Base-by-base conservation (phyloP, 2,113 vertebrate species). In the Coregonus clupeaformis region DNA sequence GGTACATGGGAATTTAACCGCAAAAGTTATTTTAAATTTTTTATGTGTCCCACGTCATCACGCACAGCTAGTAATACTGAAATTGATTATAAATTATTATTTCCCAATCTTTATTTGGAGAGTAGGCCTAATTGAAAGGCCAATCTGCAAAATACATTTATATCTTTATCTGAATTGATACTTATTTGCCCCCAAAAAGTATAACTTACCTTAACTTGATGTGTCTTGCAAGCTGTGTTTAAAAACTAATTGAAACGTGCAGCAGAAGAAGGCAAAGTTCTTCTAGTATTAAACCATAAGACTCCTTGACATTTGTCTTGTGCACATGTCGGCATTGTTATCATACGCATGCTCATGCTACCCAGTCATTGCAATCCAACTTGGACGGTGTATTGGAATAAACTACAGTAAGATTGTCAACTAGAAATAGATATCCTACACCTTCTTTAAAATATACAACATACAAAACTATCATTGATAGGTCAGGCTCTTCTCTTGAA, bases 241-340 rank as follows among this genome's bases (percentile, higher is more conserved):
- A 32, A 67, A 67, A n/a, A 67, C 30, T 82, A 73, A 82, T 45
- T 62, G 81, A 77, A 30, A 14, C 1, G 71, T 2, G 70, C 78
- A 81, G 77, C 80, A 70, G 76, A 42, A 68, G 68, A 77, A 73
- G 77, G 76, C 60, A 76, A 22, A 13, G 64, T 80, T 77, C 68
- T 81, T 77, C 68, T 73, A 85, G 79, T 87, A 75, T 68, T 57
- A 81, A 36, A 76, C 4, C 47, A 81, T 82, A 32, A n/a, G 25
- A 71, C 24, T 22, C 47, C 6, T 29, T 24, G 49, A 49, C 69
- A n/a, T 57, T 59, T 57, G 49, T 55, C 6, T 27, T 6, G 25
- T 59, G 49, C 84, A 81, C 84, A 86, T 84, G 86, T 85, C 85
- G 36, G 71, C 79, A 80, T 78, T 82, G 84, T 85, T 80, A 72